Base-by-base conservation (phyloP, 2,797 vertebrate species). In the Notolepis coatsorum region DNA sequence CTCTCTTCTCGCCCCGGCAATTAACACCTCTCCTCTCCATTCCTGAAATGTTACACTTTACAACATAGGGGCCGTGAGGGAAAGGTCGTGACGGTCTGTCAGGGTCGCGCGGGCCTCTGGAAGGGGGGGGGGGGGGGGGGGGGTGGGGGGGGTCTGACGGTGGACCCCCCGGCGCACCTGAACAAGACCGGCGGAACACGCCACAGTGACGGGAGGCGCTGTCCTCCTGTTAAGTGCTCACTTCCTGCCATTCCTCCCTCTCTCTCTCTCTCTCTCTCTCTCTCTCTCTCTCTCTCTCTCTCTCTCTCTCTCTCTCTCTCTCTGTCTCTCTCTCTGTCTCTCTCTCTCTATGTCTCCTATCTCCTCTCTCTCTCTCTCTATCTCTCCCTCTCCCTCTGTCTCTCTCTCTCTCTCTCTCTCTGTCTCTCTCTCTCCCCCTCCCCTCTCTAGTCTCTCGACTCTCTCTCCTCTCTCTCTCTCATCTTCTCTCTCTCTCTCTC, bases 201-300 rank as follows among this genome's bases (percentile, higher is more conserved):
- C 95, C 96, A 95, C 95, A 94, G 96, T 94, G 93, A 92, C n/a
- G 93, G 95, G 94, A 92, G 94, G 93, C 75, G 77, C 93, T 93
- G 92, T 94, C 93, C 92, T 93, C 90, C 84, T 75, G 90, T 83
- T 92, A 89, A 93, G 89, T 75, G 79, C 81, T 91, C 83, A 89
- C 94, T 97, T 96, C 95, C 95, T 95, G 91, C 89, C 89, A 87
- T 93, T 94, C 95, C 93, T 90, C 85, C 84, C 67, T 75, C 50
- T 35, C 67, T 41, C 47, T 18, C 7, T 28, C 5, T 77, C 71
- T 73, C 49, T 56, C 54, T 62, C 25, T 72, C 63, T 27, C 28
- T 41, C 37, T 65, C 48, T 76, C 43, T 20, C 48, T 35, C 27
- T 35, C 25, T 54, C 59, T 52, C 25, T 46, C 8, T 9, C 17